These are phyloP conservation scores for Xanthia icteritia DNA, from an alignment of 2,888 invertebrate genomes.

Conservation along the genomic window DNA sequence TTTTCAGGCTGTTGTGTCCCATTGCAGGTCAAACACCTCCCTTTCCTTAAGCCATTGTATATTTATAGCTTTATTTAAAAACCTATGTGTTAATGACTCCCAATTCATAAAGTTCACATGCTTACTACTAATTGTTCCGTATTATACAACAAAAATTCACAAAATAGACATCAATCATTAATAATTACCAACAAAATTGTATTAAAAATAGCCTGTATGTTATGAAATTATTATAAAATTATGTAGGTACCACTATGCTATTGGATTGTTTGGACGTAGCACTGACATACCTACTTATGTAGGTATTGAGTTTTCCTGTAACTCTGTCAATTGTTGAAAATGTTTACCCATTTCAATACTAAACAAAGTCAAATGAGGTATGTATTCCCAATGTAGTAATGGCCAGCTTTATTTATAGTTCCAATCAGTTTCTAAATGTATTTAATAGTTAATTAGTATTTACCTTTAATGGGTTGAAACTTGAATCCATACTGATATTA, in stretches of 20 bases:
- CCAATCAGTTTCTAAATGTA: conserved; percentile 3
- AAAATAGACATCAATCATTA: neutral
- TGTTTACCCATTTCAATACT: neutral
- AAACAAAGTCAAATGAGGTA: neutral
- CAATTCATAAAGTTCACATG: neutral
- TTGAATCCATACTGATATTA: neutral
- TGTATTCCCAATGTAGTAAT: neutral
- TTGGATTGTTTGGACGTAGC: neutral
- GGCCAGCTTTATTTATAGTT: too few species aligned
- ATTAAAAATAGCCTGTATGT: neutral
- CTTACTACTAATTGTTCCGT: neutral
- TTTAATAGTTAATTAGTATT: neutral
- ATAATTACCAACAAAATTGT: neutral
- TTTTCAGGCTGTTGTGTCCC: neutral
- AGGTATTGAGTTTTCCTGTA: conserved; percentile 4
- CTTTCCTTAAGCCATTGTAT: neutral
- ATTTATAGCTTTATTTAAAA: neutral
- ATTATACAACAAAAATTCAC: neutral
- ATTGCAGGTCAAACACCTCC: neutral
- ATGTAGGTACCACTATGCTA: neutral
- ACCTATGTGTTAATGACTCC: neutral
- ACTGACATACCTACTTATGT: conserved; percentile 1
- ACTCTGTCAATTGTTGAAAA: neutral
- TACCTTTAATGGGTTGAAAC: neutral
- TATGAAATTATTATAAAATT: neutral